Evolutionary conservation across 2,113 vertebrate genomes (phyloP), one percentile per base, ranked within the genome.

Genomic region (Anseranas semipalmata): DNA sequence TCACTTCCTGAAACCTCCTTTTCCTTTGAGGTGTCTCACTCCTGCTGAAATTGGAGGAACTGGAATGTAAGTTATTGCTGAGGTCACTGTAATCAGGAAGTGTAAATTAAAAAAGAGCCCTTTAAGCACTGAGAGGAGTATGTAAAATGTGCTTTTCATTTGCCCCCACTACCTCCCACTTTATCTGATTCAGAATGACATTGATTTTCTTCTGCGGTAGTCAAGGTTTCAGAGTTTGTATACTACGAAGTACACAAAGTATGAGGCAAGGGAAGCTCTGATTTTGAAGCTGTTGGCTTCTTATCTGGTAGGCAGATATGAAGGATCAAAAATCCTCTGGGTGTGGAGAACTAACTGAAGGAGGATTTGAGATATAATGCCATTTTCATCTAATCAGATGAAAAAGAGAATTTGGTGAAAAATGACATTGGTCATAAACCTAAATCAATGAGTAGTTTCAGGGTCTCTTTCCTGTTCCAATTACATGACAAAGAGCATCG

Each of bases 1-100:
- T 96, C 74, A 83, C 32, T 95, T 95, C 89, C 91, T 50, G 45
- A 82, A 91, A 71, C 53, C 21, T 80, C 77, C 25, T 56, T 58
- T 92, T 90, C 19, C 30, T 92, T 55, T 56, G 41, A 81, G 74
- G 48, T 73, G 32, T 85, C 77, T 87, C 53, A 87, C 84, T 75
- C 39, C n/a, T 78, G 43, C 32, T 78, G 70, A 91, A 89, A 82
- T 53, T 60, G 48, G 39, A 74, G 67, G 41, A 74, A 67, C 27
- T 85, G 48, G 32, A 90, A 68, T 89, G 15, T 32, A 65, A 79
- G 45, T 81, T 89, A 22, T 74, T 65, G 25, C 1, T 1, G 66
- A 70, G 30, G 60, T 81, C 48, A 28, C 43, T 68, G 48, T 41
- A 89, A 90, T 94, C 66, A 62, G 28, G n/a, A 95, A 15, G 67